A percentile compares a stretch with the other conserved stretches of the same genome.
phyloP scores from a whole-genome alignment of 1,140 invertebrate species.

The Marisa cornuarietis region DNA sequence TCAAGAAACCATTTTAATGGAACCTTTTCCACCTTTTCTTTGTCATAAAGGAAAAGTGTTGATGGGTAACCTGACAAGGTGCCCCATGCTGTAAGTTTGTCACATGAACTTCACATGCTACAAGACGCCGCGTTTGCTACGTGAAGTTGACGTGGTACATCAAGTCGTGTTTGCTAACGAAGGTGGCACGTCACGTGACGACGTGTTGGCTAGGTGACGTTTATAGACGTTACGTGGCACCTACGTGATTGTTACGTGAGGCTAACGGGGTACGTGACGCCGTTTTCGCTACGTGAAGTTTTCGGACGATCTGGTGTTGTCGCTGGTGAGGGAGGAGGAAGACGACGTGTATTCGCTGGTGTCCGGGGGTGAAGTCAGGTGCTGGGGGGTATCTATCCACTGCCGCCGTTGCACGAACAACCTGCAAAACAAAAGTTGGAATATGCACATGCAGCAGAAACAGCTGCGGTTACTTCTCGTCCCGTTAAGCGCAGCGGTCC shows the following conservation, averaged over 20 bases:
- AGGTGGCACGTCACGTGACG: neutral
- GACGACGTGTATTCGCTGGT: slow-evolving; percentile 36
- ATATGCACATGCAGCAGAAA: neutral
- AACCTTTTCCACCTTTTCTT: too few species aligned
- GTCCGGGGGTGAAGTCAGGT: slow-evolving; percentile 32
- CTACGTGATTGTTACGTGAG: too few species aligned
- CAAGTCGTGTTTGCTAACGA: too few species aligned
- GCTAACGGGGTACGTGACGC: too few species aligned
- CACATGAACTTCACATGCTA: too few species aligned
- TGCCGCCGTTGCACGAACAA: slow-evolving; percentile 22
- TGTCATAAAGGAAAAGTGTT: too few species aligned
- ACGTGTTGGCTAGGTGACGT: neutral
- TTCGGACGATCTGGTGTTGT: slow-evolving; percentile 25
- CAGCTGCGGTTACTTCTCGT: neutral
- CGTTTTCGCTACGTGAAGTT: slow-evolving; percentile 12
- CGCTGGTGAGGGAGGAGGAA: slow-evolving; percentile 30
- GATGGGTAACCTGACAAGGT: too few species aligned
- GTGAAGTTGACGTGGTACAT: neutral
- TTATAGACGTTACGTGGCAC: too few species aligned
- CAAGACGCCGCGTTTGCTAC: neutral
- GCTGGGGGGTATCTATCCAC: slow-evolving; percentile 33
- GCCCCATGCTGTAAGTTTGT: too few species aligned
- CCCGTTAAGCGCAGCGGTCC: neutral
- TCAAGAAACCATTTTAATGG: too few species aligned
- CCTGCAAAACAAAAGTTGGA: slow-evolving; percentile 5